Evolutionary conservation across 2,113 vertebrate genomes (phyloP).

Genomic region (Neodontobutis hainanensis): DNA sequence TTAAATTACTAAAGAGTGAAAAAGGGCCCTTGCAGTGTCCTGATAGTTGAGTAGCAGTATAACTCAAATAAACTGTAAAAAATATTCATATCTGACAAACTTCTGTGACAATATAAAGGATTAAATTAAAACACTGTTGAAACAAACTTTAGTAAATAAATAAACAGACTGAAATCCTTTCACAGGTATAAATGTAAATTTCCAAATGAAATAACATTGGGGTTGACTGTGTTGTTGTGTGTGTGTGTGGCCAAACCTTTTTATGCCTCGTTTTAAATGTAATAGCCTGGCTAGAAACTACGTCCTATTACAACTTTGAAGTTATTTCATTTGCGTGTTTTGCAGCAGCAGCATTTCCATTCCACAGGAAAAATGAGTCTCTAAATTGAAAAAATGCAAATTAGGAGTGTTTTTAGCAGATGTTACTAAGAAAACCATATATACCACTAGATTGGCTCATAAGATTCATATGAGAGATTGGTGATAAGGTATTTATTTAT

Average conservation of each 20-base stretch:
- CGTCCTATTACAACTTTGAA: conserved; percentile 1
- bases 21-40: neutral
- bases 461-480: neutral
- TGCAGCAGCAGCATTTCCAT: neutral
- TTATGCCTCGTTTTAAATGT: conserved; percentile 10
- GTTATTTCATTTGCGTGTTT: conserved; percentile 19
- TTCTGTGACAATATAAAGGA: too few species aligned
- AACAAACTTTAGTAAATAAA: too few species aligned
- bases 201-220: neutral
- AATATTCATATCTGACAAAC: neutral
- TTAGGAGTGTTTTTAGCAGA: neutral
- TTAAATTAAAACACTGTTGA: too few species aligned
- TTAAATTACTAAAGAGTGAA: neutral
- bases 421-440: neutral
- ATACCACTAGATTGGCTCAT: neutral
- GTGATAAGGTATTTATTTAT: neutral
- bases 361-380: conserved; percentile 3
- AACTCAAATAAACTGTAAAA: neutral
- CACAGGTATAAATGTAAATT: neutral
- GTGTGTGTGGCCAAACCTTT: neutral
- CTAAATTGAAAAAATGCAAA: conserved; percentile 19
- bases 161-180: too few species aligned
- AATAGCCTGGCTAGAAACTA: neutral
- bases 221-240: neutral
- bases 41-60: neutral